Base-by-base conservation (phyloP, 2,888 invertebrate species). In the Nephrotoma appendiculata region DNA sequence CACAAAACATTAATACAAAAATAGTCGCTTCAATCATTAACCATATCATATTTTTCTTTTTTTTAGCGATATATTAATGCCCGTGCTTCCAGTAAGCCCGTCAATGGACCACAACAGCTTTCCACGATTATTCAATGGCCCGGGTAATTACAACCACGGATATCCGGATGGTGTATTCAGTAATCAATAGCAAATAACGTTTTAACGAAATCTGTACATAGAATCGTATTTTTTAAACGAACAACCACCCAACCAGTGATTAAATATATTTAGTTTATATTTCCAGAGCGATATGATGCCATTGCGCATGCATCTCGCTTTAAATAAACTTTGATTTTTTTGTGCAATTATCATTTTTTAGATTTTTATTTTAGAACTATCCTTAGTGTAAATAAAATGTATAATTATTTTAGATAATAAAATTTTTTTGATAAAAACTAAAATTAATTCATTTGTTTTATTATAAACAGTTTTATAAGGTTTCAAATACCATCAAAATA, bases 161-260 rank as follows among this genome's bases (percentile, higher is more conserved):
- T 91, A 91, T 89, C 91, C 91, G 48, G 91, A 91, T 88, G 90
- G 91, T 11, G 91, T 91, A 88, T 91, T 91, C 88, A 91, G 91
- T 89, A 90, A 91, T 41, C 91, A 91, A 89, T 91, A 87, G 45
- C 85, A 86, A 71, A 71, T 71, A 15, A 7, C 71, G 31, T 19
- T 3, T 71, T 71, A 71, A 71, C 31, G 4, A 71, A 71, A 71
- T 9, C 5, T 71, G 31, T 71, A 71, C 31, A 31, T 71, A 71
- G 7, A 71, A 71, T 31, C 9, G 71, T 11, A 71, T 31, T 9
- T 71, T 71, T 71, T 31, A 71, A 71, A 71, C 71, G 71, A 31
- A 71, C 31, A 19, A 71, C 7, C 31, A 31, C 71, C 31, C 19
- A 71, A 71, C 71, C 71, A 71, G 71, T 71, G 71, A 71, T 71